Evolutionary conservation across 2,797 vertebrate species (phyloP), one percentile per base, ranked within the genome.

Genomic region (Sphenodon punctatus): DNA sequence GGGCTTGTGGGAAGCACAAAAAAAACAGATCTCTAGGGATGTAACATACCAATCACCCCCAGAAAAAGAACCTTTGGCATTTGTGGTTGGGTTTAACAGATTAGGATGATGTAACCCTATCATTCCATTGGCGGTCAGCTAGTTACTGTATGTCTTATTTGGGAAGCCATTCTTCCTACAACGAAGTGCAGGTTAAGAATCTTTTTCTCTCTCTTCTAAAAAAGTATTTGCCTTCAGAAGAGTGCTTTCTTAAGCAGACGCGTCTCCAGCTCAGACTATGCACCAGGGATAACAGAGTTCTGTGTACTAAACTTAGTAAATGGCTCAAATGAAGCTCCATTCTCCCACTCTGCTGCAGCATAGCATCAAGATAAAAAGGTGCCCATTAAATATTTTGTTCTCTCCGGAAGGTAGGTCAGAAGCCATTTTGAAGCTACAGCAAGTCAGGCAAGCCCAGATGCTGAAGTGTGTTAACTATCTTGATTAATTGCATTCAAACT

Each of bases 341-440:
- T 48, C 25, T 34, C 48, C 66, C 71, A 22, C 32, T 27, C 0
- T 6, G 14, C 6, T 11, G 13, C 23, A 25, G 27, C 1, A 1
- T 14, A 2, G 1, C 1, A 4, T 0, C 1, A 60, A 10, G 42
- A 69, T 7, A 20, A 23, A 67, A 39, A 25, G 41, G n/a, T 30
- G 25, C 49, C 67, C 25, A 20, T 43, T 41, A 15, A 2, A 32
- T 20, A 53, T 25, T 6, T 45, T 49, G 36, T 67, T 53, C 27
- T 41, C 20, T 65, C 45, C 68, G 34, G 22, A n/a, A 58, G 13
- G 2, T 34, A 73, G 7, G 13, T 59, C 27, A 32, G 30, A 74
- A 43, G 30, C 25, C 49, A 71, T 10, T 4, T n/a, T 46, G 76
- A 13, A 25, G 34, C 5, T 36, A 78, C 4, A 0, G 1, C 41